Evolutionary conservation across 2,888 invertebrate genomes (phyloP), one percentile per base, ranked within the genome.

Genomic region (Melipona beecheii): DNA sequence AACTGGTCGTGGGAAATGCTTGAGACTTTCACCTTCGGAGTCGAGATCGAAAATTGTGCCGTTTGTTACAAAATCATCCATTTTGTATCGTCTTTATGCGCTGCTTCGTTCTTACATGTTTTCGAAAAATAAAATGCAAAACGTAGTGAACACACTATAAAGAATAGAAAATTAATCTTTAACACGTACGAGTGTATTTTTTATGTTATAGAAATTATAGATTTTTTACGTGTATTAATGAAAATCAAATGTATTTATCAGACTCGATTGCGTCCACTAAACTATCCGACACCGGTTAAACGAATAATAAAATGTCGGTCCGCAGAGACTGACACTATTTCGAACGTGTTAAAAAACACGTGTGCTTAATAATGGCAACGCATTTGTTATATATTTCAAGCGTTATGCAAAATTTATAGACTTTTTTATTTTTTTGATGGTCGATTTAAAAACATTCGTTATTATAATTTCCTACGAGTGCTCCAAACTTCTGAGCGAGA

Each of bases 1-100:
- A 69, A 97, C 97, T 87, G 96, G 96, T 88, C 96, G 95, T 31
- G 98, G 97, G 93, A 97, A 98, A n/a, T 91, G 88, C 78, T 85
- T 86, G 64, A 85, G 72, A 43, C 66, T 66, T 70, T 72, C 83
- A 27, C 64, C 68, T 56, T 49, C 85, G 19, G 83, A 62, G 5
- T 36, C 54, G 21, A 85, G 52, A 52, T 72, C 76, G 60, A 89
- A 82, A 68, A 87, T 84, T 50, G 91, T 89, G 36, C 83, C 83
- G 56, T 90, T 91, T 72, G 75, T 75, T 54, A 62, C 75, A 15
- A 84, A 79, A 74, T 87, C 73, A 24, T 80, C 88, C 92, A 92
- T 91, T 52, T 84, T 86, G 81, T 71, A 49, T 27, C 36, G 49
- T 54, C 31, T 74, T 27, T 70, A 80, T 69, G 50, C 13, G 11